Evolutionary conservation across 2,113 vertebrate species (phyloP).

Genomic region (Ursus arctos): DNA sequence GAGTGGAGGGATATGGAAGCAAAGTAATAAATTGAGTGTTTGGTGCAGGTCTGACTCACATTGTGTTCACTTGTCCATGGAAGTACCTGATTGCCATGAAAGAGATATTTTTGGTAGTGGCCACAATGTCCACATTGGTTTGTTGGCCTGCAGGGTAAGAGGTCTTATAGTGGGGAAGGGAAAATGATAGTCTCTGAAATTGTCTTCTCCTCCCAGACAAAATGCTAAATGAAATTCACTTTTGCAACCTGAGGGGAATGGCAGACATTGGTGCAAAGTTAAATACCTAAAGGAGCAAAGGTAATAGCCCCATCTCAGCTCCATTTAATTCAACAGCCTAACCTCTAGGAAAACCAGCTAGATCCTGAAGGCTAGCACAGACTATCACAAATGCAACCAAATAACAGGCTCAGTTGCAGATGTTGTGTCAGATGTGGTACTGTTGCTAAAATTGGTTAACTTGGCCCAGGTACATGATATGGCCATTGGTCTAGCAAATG

Average conservation of each 20-base stretch:
- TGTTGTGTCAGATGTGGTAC: background rate
- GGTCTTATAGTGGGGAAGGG: background rate
- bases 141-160: background rate
- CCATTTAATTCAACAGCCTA: background rate
- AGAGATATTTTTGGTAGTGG: background rate
- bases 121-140: background rate
- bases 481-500: background rate
- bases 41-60: background rate
- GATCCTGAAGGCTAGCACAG: background rate
- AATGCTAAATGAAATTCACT: background rate
- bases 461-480: background rate
- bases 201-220: too few species aligned
- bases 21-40: background rate
- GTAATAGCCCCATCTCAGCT: background rate
- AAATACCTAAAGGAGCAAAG: background rate
- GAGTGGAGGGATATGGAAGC: background rate
- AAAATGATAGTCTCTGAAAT: background rate
- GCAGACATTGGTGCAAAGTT: background rate
- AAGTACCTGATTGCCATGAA: background rate
- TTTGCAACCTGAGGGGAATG: background rate
- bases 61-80: background rate
- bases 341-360: too few species aligned
- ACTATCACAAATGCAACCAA: background rate
- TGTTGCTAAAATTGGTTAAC: background rate
- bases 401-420: background rate